Conservation (phyloP, 2,888 invertebrate species). For the Apodemia zela region DNA sequence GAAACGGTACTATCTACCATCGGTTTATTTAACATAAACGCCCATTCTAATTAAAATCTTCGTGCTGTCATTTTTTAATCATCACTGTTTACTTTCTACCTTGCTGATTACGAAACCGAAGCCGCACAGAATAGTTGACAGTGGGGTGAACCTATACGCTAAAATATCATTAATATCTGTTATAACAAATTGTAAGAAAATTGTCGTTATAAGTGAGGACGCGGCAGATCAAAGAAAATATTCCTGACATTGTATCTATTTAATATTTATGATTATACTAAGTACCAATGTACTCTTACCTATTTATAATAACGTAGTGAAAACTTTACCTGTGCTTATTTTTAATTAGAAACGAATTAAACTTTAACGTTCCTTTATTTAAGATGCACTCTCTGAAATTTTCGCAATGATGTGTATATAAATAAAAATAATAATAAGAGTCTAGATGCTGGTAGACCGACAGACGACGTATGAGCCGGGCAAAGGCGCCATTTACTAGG, state of each 20-base stretch:
- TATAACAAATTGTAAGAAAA: background rate
- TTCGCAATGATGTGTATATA: too few species aligned
- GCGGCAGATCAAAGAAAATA: slow-evolving; percentile 7
- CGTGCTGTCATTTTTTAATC: background rate
- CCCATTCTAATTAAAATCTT: background rate
- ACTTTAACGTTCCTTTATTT: too few species aligned
- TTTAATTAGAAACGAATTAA: too few species aligned
- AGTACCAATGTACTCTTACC: background rate
- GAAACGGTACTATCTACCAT: background rate
- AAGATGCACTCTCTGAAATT: too few species aligned
- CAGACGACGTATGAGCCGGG: too few species aligned
- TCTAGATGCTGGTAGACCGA: too few species aligned
- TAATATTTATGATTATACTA: too few species aligned
- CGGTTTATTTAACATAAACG: background rate
- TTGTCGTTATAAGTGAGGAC: background rate
- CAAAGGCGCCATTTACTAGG: too few species aligned
- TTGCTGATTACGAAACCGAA: background rate
- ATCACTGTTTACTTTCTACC: background rate
- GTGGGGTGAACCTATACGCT: background rate
- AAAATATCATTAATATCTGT: background rate
- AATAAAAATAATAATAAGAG: too few species aligned
- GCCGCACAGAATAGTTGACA: background rate
- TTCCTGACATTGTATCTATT: background rate
- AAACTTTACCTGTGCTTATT: background rate
- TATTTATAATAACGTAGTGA: background rate